Percentiles rank a stretch among this genome's conserved stretches.
Evolutionary conservation across 2,797 vertebrate genomes (phyloP).

Genomic region (Falco berigora): DNA sequence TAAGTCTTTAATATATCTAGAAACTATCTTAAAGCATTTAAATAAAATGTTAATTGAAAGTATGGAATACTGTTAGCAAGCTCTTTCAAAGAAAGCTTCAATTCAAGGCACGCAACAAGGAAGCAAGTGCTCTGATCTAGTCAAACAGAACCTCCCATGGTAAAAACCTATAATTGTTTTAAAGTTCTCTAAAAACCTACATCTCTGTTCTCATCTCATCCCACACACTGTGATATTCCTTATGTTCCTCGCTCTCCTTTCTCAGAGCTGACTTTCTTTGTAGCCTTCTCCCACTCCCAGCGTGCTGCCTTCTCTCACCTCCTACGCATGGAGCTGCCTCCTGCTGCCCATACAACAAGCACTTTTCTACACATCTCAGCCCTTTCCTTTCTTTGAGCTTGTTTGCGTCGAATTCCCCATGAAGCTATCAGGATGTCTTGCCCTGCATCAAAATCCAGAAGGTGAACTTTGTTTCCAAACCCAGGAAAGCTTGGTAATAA

Average conservation of each 20-base stretch:
- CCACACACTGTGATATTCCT: constrained; percentile 62
- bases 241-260: constrained; percentile 56
- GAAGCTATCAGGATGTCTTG: background rate
- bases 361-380: constrained; percentile 10
- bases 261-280: constrained; percentile 53
- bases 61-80: constrained; percentile 26
- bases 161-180: constrained; percentile 67
- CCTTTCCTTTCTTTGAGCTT: background rate
- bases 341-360: constrained; percentile 58
- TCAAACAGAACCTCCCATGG: constrained; percentile 62
- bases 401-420: background rate
- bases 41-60: constrained; percentile 62
- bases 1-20: constrained; percentile 43
- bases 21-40: constrained; percentile 48
- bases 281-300: constrained; percentile 59
- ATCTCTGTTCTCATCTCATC: constrained; percentile 62
- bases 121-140: constrained; percentile 49
- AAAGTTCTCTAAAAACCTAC: constrained; percentile 64
- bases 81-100: constrained; percentile 43
- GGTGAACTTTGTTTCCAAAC: background rate
- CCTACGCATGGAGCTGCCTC: constrained; percentile 45
- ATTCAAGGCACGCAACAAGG: constrained; percentile 48
- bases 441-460: background rate
- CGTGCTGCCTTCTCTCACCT: constrained; percentile 55
- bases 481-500: background rate